Evolutionary conservation across 2,888 invertebrate species (phyloP).

Genomic region (Meteorus colon): DNA sequence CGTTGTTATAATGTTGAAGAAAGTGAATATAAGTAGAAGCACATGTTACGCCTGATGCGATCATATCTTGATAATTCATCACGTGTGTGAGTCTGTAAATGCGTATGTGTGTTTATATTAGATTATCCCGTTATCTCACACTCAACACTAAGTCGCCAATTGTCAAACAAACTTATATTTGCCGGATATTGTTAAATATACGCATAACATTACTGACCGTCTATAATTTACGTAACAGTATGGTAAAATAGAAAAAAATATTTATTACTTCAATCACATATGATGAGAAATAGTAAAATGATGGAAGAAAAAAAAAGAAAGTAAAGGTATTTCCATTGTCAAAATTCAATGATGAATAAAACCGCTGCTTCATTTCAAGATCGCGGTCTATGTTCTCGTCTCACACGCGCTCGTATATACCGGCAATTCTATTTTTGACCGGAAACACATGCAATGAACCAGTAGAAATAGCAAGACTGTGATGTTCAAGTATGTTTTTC

Average conservation of each 20-base stretch:
- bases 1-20: too few relatives aligned
- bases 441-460: constrained; percentile 33
- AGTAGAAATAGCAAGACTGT: neutral
- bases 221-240: neutral
- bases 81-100: constrained; percentile 15
- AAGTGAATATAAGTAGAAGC: neutral
- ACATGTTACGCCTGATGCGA: constrained; percentile 5
- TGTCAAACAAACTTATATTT: constrained; percentile 25
- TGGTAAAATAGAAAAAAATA: constrained; percentile 10
- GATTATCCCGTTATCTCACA: constrained; percentile 37
- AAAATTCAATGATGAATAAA: neutral
- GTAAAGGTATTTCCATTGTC: constrained; percentile 1
- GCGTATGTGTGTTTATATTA: constrained; percentile 29
- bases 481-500: neutral
- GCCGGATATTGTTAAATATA: constrained; percentile 7
- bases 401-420: neutral
- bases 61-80: constrained; percentile 36
- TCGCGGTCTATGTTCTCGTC: neutral
- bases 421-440: constrained; percentile 35
- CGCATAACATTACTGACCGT: constrained; percentile 4
- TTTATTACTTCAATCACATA: neutral
- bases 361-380: constrained; percentile 29
- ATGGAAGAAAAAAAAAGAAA: neutral
- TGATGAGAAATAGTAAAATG: neutral
- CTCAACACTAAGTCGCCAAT: neutral